Conservation (phyloP, 2,888 invertebrate species). For the Prosapia bicincta region DNA sequence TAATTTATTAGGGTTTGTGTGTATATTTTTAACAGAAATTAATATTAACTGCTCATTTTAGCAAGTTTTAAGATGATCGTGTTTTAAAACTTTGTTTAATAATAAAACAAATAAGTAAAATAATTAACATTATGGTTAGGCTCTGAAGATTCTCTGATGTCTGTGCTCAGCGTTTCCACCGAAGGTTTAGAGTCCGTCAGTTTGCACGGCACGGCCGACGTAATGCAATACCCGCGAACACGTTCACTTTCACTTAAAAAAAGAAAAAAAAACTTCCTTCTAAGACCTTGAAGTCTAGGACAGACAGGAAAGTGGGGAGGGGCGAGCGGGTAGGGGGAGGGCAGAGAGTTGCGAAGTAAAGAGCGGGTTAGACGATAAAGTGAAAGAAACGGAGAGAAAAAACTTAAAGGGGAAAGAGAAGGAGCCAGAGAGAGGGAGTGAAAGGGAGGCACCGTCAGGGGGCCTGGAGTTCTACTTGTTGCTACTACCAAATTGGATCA, state of each 20-base stretch:
- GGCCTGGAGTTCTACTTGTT: not conserved
- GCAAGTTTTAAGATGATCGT: no score
- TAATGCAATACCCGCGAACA: not conserved
- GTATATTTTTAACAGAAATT: no score
- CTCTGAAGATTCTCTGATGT: no score
- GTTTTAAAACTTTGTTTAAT: no score
- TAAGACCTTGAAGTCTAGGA: not conserved
- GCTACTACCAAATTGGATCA: not conserved
- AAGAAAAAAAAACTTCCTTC: not conserved
- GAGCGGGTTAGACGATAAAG: slow-evolving; percentile 11
- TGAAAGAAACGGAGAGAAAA: not conserved
- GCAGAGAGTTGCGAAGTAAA: slow-evolving; percentile 28
- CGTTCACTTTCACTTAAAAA: not conserved
- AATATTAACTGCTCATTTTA: no score
- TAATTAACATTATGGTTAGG: no score
- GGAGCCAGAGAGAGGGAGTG: not conserved
- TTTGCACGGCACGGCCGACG: not conserved
- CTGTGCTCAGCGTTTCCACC: no score
- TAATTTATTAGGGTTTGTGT: no score
- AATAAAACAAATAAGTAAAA: no score
- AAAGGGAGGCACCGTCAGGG: not conserved
- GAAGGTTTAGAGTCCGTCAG: not conserved
- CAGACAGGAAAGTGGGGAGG: slow-evolving; percentile 25
- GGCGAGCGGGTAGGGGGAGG: slow-evolving; percentile 20
- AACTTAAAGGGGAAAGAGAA: not conserved